Base-by-base conservation (phyloP, 2,888 invertebrate genomes). In the Sthenelais limicola region DNA sequence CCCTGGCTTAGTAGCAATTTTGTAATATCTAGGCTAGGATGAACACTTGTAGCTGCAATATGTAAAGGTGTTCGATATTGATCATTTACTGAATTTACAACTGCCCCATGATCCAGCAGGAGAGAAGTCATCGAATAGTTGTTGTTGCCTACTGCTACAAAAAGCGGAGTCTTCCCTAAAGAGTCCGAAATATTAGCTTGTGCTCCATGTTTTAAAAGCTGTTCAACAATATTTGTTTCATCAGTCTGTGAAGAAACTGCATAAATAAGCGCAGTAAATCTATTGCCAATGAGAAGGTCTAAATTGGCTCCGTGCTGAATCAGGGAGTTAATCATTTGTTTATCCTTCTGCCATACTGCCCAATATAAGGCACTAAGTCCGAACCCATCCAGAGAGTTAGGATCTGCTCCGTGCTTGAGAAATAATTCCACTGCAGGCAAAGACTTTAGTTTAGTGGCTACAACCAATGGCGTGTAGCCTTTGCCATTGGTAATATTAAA, bases 1-100 rank as follows among this genome's bases (percentile, higher is more conserved):
- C 70, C 70, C 26, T 70, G 52, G 70, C 56, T 56, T 7, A 70
- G 70, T 15, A 70, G 54, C 12, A 70, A 43, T 21, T 70, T 54
- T 7, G 51, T 30, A 18, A 70, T 52, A 56, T 70, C 70, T 3
- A 54, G 24, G 30, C 51, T 70, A 5, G 43, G 52, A 21, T 70
- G 70, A 5, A 70, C 70, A 28, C 51, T 70, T 1, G 52, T 56
- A 24, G 70, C 70, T 7, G 70, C 51, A n/a, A 70, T 21, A 30
- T 70, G 70, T 2, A 70, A 28, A 1, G 70, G 70, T 15, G 70
- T 70, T 1, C 52, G 35, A 18, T 32, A 54, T 18, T 70, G 54
- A 4, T 32, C 26, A 38, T 52, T 52, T 15, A 52, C 21, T 24
- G 43, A 54, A n/a, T 70, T 70, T 28, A 70, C 70, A 3, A 51